Evolutionary conservation across 2,888 invertebrate species (phyloP).

Genomic region (Microplitis deprimator): DNA sequence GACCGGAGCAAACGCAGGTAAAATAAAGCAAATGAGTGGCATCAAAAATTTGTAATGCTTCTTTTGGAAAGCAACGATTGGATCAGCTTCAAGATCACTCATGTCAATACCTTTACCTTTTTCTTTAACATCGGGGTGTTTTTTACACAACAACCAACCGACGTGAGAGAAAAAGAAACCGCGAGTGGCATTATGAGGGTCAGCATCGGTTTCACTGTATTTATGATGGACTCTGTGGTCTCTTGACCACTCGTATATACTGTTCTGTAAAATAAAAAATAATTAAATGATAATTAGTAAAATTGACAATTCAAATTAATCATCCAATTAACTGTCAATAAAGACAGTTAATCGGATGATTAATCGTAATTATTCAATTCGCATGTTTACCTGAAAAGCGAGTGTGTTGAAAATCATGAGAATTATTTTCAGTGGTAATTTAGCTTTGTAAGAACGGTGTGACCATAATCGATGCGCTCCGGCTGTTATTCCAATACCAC

Average conservation of each 20-base stretch:
- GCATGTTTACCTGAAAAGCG: constrained; percentile 85
- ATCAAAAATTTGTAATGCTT: constrained; percentile 81
- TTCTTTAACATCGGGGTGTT: constrained; percentile 90
- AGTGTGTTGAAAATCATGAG: constrained; percentile 88
- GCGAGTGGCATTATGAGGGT: constrained; percentile 91
- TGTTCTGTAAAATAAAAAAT: constrained; percentile 74
- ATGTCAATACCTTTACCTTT: constrained; percentile 91
- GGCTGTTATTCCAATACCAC: constrained; percentile 94
- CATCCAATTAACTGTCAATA: too few species aligned
- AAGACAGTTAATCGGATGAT: too few species aligned
- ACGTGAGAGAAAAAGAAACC: constrained; percentile 98
- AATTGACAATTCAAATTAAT: too few species aligned
- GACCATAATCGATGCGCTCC: constrained; percentile 97
- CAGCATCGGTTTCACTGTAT: constrained; percentile 93
- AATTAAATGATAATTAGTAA: not conserved
- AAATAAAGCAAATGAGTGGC: constrained; percentile 78
- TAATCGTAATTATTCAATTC: not conserved
- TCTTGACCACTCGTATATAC: constrained; percentile 84
- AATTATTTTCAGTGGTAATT: constrained; percentile 86
- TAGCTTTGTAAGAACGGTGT: constrained; percentile 96
- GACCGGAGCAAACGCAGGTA: constrained; percentile 82
- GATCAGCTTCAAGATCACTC: constrained; percentile 86
- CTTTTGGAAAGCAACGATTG: constrained; percentile 89
- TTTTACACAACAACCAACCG: constrained; percentile 93
- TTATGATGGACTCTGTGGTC: constrained; percentile 91